Base-by-base conservation (phyloP, 2,113 vertebrate genomes). In the Erythrocercus mccallii region DNA sequence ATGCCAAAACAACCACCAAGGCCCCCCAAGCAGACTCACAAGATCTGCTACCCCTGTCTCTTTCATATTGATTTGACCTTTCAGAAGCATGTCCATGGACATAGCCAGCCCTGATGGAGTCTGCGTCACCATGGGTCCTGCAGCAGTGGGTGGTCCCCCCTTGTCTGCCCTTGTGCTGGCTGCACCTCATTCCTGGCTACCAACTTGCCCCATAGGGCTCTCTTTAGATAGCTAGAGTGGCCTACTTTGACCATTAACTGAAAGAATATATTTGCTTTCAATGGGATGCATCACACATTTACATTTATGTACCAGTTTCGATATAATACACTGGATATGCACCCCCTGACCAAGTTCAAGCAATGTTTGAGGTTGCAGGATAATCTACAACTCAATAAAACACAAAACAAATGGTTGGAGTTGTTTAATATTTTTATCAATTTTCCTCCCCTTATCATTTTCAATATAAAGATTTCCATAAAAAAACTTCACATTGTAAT, bases 121-220 rank as follows among this genome's bases (percentile, higher is more conserved):
- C 33, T 37, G 15, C 37, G 44, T 44, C 87, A 57, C 54, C 7
- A 0, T 10, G 15, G 28, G 11, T 58, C 19, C 64, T 9, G 6
- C 35, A 56, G 40, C 22, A 60, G 44, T 3, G 6, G 27, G 6
- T 30, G 30, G 5, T 11, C 10, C 9, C 28, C 4, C 11, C 16
- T 37, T 7, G 4, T 9, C 44, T 51, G 14, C 12, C 40, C 33
- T 45, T 80, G 28, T 14, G 5, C n/a, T 44, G 40, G 14, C 37
- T 87, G 42, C 51, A 71, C 42, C 21, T 85, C 21, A 50, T 45
- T 72, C 40, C 23, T 0, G 8, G 44, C 38, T 76, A 69, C 24
- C 3, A 8, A 5, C 28, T 62, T 1, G 0, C 20, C 25, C 24
- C 57, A 33, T 3, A 9, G 27, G 6, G 11, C 22, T 68, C 25